A percentile compares a stretch with the other conserved stretches of the same genome.
These are phyloP conservation scores for Oreochromis grahami DNA, from an alignment of 2,797 vertebrate genomes.

Conservation along the genomic window DNA sequence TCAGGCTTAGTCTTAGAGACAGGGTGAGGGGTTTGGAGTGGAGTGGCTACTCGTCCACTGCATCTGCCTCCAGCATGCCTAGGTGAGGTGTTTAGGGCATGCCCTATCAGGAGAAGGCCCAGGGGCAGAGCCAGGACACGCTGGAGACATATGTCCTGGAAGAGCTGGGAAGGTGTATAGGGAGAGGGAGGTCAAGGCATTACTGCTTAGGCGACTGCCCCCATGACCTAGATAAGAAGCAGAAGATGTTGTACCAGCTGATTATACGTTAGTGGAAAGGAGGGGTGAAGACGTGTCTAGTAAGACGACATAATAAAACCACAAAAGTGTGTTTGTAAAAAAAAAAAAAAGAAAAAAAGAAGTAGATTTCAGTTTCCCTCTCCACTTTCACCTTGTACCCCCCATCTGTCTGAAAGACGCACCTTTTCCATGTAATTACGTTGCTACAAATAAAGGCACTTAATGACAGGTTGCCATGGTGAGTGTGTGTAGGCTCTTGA, in stretches of 20 bases:
- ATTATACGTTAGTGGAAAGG: background rate
- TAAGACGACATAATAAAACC: background rate
- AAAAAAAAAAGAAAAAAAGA: background rate
- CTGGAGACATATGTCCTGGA: background rate
- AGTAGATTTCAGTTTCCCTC: background rate
- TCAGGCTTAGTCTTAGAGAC: too few species aligned
- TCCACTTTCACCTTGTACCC: background rate
- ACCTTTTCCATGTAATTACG: slow-evolving; percentile 51
- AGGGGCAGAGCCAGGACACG: background rate
- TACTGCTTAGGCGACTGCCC: background rate
- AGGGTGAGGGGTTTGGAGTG: background rate
- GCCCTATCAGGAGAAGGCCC: background rate
- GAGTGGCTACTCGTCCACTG: background rate
- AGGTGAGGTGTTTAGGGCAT: background rate
- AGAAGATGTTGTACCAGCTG: background rate
- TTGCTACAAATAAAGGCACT: slow-evolving; percentile 39
- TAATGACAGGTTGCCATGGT: slow-evolving; percentile 60
- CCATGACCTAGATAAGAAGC: background rate
- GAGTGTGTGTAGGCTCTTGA: slow-evolving; percentile 35
- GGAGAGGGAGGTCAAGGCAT: background rate
- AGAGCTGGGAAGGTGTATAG: background rate
- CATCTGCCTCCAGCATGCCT: background rate
- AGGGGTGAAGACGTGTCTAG: background rate
- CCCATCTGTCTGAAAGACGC: background rate
- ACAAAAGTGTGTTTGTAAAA: background rate